phyloP scores from a whole-genome alignment of 2,113 vertebrate species.

The Archocentrus centrarchus region DNA sequence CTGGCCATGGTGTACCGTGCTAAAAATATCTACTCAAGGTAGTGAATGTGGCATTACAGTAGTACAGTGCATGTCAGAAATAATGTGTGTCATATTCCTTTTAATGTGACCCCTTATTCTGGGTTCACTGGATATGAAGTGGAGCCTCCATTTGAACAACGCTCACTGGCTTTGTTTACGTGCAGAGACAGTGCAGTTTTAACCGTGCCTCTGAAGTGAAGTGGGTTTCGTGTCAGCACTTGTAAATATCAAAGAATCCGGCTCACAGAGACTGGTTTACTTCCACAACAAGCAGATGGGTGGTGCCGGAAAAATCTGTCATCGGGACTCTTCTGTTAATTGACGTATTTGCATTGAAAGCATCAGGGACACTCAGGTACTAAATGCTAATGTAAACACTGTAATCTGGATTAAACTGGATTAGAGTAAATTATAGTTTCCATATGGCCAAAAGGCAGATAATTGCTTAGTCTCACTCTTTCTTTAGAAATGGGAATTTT shows the following conservation, averaged over 20 bases:
- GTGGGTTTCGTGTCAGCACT: slow-evolving; percentile 10
- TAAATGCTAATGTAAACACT: slow-evolving; percentile 36
- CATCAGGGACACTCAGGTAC: slow-evolving; percentile 12
- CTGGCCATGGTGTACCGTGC: neutral
- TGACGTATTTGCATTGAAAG: slow-evolving; percentile 9
- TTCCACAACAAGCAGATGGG: neutral
- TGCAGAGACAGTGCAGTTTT: neutral
- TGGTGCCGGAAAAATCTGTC: neutral
- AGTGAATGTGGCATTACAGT: neutral
- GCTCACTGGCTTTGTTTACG: neutral
- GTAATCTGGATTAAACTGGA: slow-evolving; percentile 29
- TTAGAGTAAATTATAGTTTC: slow-evolving; percentile 34
- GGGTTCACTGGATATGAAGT: neutral
- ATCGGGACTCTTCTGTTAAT: slow-evolving; percentile 7
- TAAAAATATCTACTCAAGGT: neutral
- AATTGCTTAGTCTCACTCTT: neutral
- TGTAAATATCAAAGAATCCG: slow-evolving; percentile 9
- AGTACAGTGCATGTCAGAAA: neutral
- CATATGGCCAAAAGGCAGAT: slow-evolving; percentile 11
- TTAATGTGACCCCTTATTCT: neutral
- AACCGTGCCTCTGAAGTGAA: neutral
- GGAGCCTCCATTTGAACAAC: neutral
- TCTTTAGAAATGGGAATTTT: neutral
- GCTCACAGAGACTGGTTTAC: neutral
- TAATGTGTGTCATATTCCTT: slow-evolving; percentile 10